Conservation (phyloP, 2,113 vertebrate species). For the Philantomba maxwellii region DNA sequence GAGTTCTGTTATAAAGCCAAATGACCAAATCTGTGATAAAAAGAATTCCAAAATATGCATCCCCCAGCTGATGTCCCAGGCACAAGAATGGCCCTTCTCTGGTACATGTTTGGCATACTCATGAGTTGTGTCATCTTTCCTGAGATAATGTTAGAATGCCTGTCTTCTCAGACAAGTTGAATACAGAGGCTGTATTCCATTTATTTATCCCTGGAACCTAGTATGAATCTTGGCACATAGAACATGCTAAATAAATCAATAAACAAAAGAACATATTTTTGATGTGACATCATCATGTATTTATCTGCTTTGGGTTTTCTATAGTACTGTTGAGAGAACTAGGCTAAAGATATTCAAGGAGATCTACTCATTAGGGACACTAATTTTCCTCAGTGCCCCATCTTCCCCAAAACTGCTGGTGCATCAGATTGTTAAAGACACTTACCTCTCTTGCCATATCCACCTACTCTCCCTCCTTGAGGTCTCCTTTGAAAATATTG, state of each 20-base stretch:
- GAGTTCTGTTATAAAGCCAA: slow-evolving; percentile 52
- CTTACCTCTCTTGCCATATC: background rate
- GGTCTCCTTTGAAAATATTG: background rate
- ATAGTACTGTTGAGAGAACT: background rate
- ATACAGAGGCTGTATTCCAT: background rate
- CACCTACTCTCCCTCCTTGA: background rate
- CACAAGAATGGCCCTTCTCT: slow-evolving; percentile 57
- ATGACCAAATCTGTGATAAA: slow-evolving; percentile 49
- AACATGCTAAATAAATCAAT: background rate
- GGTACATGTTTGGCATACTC: slow-evolving; percentile 54
- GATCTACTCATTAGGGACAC: background rate
- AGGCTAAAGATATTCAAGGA: background rate
- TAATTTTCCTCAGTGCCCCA: background rate
- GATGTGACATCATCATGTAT: background rate
- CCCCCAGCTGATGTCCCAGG: slow-evolving; percentile 62
- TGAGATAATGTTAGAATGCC: slow-evolving; percentile 62
- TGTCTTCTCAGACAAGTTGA: slow-evolving; percentile 43
- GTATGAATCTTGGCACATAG: background rate
- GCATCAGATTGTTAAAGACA: background rate
- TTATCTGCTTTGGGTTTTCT: background rate
- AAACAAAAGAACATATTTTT: background rate
- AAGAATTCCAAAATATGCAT: slow-evolving; percentile 65
- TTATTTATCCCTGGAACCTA: background rate
- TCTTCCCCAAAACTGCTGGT: slow-evolving; percentile 23
- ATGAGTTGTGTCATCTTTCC: slow-evolving; percentile 53